Evolutionary conservation across 2,888 invertebrate species (phyloP).

Genomic region (Eilema sororculum): DNA sequence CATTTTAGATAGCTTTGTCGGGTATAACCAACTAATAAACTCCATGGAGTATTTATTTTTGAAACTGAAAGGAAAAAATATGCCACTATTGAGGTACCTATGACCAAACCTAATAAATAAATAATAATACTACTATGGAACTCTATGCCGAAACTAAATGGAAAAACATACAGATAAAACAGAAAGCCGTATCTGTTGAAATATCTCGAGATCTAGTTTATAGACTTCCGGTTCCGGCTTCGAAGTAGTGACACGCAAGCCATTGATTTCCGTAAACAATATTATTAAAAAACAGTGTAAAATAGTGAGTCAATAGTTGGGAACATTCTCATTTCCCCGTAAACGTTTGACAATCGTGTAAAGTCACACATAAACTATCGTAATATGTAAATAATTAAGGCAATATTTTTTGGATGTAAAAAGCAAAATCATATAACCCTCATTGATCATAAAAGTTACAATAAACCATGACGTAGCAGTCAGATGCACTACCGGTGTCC

Average conservation of each 20-base stretch:
- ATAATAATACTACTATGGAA: no score
- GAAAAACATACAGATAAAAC: neutral
- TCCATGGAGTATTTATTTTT: no score
- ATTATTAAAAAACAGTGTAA: neutral
- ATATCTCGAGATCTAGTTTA: slow-evolving; percentile 20
- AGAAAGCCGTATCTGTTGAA: slow-evolving; percentile 23
- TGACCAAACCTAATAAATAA: neutral
- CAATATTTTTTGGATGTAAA: no score
- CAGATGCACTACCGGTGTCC: no score
- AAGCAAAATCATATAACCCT: no score
- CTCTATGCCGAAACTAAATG: neutral
- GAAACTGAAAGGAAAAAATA: no score
- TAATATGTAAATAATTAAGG: no score
- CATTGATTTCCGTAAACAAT: slow-evolving; percentile 8
- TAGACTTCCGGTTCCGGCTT: neutral
- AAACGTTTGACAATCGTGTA: neutral
- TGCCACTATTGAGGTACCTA: neutral
- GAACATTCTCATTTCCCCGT: neutral
- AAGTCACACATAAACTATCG: neutral
- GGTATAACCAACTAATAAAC: no score
- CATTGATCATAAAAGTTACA: no score
- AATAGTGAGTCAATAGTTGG: neutral
- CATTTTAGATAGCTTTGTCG: no score
- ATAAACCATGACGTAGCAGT: no score
- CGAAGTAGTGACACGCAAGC: neutral